Percentiles rank a stretch among this genome's conserved stretches.
These are phyloP conservation scores for Rhinichthys klamathensis DNA, from an alignment of 2,113 vertebrate species.

Conservation along the genomic window DNA sequence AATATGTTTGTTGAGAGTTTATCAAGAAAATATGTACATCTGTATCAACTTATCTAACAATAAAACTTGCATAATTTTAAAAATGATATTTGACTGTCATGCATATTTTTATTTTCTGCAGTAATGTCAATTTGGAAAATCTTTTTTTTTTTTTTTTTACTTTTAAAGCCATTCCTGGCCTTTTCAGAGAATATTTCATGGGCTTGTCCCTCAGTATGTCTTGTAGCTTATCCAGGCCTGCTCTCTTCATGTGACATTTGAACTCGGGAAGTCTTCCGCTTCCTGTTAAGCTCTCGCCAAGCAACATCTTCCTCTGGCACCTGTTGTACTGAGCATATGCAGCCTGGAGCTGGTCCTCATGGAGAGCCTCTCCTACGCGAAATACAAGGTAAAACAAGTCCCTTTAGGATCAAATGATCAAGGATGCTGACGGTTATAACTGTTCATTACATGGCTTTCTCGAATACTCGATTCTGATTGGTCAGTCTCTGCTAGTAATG, in stretches of 20 bases:
- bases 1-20: background rate
- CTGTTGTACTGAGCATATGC: constrained; percentile 57
- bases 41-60: background rate
- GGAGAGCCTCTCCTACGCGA: constrained; percentile 59
- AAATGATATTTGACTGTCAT: constrained; percentile 10
- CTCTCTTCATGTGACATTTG: constrained; percentile 62
- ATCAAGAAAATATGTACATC: background rate
- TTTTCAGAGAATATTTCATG: constrained; percentile 62
- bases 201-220: constrained; percentile 66
- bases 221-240: constrained; percentile 58
- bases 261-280: constrained; percentile 52
- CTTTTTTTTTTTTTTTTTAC: constrained; percentile 46
- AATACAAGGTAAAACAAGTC: background rate
- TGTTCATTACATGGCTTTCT: too few species aligned
- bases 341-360: constrained; percentile 61
- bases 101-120: background rate
- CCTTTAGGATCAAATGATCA: background rate
- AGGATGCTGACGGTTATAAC: background rate
- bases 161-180: constrained; percentile 59
- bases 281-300: constrained; percentile 24
- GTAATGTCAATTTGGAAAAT: background rate
- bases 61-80: background rate
- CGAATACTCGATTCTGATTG: too few species aligned
- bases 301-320: constrained; percentile 46
- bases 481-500: too few species aligned